Percentiles rank a stretch among this genome's conserved stretches.
phyloP scores from a whole-genome alignment of 2,797 vertebrate species.

The Sebastes oblongus region DNA sequence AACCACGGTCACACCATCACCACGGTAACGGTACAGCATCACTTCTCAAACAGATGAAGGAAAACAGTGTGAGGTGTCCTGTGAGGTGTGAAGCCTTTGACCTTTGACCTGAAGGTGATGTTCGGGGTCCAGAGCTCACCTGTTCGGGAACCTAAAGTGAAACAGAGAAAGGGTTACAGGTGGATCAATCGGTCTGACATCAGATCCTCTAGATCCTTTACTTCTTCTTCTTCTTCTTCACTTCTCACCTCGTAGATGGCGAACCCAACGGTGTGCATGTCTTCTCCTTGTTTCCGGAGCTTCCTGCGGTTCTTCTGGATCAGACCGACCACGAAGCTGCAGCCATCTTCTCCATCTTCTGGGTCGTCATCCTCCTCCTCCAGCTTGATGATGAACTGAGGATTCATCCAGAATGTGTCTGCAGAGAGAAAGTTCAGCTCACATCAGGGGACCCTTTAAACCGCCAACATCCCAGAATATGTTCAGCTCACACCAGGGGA shows the following conservation, averaged over 20 bases:
- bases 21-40: background rate
- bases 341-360: constrained; percentile 69
- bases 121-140: constrained; percentile 62
- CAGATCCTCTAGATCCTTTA: background rate
- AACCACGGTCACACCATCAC: background rate
- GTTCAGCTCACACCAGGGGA: background rate
- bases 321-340: constrained; percentile 86
- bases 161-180: background rate
- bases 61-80: background rate
- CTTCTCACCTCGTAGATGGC: constrained; percentile 81
- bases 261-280: constrained; percentile 87
- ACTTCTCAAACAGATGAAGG: background rate
- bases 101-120: background rate
- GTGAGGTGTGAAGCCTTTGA: background rate
- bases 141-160: constrained; percentile 73
- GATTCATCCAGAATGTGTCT: constrained; percentile 92
- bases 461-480: no score
- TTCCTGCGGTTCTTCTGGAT: constrained; percentile 90
- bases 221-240: no score
- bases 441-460: background rate
- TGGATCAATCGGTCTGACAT: background rate
- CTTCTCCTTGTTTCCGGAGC: constrained; percentile 82
- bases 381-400: constrained; percentile 87
- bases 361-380: constrained; percentile 85
- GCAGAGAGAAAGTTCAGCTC: background rate